A percentile compares a stretch with the other conserved stretches of the same genome.
Evolutionary conservation across 2,888 invertebrate genomes (phyloP).

Genomic region (Heteromurus nitidus): DNA sequence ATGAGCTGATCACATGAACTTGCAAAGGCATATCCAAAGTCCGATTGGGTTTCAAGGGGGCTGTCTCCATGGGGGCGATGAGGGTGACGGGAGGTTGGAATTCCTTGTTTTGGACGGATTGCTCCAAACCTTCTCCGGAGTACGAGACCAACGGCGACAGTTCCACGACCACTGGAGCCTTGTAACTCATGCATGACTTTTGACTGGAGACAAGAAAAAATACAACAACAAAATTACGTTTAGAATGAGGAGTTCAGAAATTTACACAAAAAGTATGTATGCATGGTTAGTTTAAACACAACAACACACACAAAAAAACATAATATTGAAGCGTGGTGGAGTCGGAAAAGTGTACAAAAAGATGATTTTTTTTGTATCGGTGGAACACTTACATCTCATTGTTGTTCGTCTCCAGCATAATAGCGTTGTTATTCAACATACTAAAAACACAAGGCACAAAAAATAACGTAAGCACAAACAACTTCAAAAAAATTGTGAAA

Average conservation of each 20-base stretch:
- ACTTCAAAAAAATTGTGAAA: constrained; percentile 1
- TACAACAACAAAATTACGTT: no score
- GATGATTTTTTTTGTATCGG: no score
- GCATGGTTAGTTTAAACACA: neutral
- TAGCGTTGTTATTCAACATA: constrained; percentile 74
- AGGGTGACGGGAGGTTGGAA: constrained; percentile 80
- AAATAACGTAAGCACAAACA: constrained; percentile 55
- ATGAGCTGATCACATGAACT: constrained; percentile 63
- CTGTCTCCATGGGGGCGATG: constrained; percentile 62
- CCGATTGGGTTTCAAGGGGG: constrained; percentile 58
- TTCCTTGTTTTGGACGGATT: constrained; percentile 81
- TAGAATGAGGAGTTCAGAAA: neutral
- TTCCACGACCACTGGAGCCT: constrained; percentile 81
- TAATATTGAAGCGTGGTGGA: no score
- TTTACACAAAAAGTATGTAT: neutral
- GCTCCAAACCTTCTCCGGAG: constrained; percentile 88
- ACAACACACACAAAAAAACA: neutral
- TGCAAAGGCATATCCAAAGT: constrained; percentile 68
- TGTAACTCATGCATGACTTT: constrained; percentile 75
- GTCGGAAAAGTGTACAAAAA: no score
- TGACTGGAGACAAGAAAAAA: constrained; percentile 76
- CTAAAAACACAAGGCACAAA: constrained; percentile 64
- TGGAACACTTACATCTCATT: constrained; percentile 74
- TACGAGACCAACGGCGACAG: constrained; percentile 94
- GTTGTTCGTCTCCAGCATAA: constrained; percentile 74